phyloP scores from a whole-genome alignment of 2,113 vertebrate genomes.

The Microtus ochrogaster region DNA sequence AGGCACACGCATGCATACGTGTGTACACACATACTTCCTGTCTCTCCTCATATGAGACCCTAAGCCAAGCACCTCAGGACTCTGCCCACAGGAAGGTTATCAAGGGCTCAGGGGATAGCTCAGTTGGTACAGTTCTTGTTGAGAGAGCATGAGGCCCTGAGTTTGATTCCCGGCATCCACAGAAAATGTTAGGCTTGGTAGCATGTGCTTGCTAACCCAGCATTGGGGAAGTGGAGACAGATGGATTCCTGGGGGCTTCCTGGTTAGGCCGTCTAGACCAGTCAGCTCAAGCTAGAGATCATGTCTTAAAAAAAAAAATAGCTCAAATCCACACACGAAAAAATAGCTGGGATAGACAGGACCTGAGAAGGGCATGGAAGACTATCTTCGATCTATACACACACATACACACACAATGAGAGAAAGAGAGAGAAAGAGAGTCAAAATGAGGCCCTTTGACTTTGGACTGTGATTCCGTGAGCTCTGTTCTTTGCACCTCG shows the following conservation, averaged over 20 bases:
- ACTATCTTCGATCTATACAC: neutral
- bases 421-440: neutral
- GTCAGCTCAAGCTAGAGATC: neutral
- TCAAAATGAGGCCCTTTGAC: neutral
- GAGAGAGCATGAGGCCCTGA: neutral
- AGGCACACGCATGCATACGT: neutral
- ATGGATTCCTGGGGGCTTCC: neutral
- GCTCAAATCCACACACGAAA: neutral
- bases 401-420: neutral
- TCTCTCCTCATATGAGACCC: neutral
- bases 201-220: neutral
- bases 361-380: neutral
- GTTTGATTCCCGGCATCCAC: neutral
- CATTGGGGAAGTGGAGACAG: neutral
- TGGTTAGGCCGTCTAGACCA: neutral
- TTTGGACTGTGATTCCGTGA: neutral
- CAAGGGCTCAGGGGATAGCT: neutral
- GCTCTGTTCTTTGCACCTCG: neutral
- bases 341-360: neutral
- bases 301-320: neutral
- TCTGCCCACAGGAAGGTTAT: neutral
- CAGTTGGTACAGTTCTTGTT: neutral
- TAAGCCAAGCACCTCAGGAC: neutral
- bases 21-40: no score
- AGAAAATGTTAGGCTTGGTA: neutral